Percentiles rank a stretch among this genome's conserved stretches.
These are phyloP conservation scores for Pelmatolapia mariae DNA, from an alignment of 2,113 vertebrate species.

Conservation along the genomic window DNA sequence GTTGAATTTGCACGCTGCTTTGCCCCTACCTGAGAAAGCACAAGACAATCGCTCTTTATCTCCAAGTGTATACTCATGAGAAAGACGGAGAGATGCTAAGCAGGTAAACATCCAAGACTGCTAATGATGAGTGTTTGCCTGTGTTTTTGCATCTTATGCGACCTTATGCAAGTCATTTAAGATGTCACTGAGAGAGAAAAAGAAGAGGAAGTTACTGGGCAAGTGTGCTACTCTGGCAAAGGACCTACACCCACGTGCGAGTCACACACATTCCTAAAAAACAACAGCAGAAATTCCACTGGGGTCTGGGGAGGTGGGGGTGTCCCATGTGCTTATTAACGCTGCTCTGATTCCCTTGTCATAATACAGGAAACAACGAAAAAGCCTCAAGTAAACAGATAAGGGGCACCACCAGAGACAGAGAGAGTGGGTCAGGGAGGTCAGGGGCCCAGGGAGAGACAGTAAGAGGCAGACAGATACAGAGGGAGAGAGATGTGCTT, in stretches of 20 bases:
- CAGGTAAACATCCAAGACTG: background rate
- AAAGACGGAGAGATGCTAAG: background rate
- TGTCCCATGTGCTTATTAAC: constrained; percentile 63
- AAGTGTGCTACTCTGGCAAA: background rate
- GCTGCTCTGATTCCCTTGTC: constrained; percentile 54
- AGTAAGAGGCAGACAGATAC: background rate
- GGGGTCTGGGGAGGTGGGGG: constrained; percentile 27
- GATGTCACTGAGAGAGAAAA: background rate
- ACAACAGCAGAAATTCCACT: constrained; percentile 52
- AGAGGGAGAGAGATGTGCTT: constrained; percentile 35
- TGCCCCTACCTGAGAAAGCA: background rate
- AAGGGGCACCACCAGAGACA: constrained; percentile 11
- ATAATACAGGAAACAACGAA: constrained; percentile 40
- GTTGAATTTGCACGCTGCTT: background rate
- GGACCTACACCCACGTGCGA: constrained; percentile 16
- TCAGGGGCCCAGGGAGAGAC: constrained; percentile 27
- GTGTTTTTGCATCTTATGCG: background rate
- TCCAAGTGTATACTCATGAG: background rate
- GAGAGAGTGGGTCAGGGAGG: constrained; percentile 20
- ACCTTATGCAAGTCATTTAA: background rate
- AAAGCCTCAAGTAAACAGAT: constrained; percentile 51
- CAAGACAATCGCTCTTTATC: background rate
- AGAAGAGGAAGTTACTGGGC: background rate
- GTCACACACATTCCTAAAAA: constrained; percentile 51
- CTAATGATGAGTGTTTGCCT: background rate